Percentiles rank a stretch among this genome's conserved stretches.
Conservation (phyloP, 30 jellyfish, hydroid and myxozoan genomes). For the Mastigias papua region DNA sequence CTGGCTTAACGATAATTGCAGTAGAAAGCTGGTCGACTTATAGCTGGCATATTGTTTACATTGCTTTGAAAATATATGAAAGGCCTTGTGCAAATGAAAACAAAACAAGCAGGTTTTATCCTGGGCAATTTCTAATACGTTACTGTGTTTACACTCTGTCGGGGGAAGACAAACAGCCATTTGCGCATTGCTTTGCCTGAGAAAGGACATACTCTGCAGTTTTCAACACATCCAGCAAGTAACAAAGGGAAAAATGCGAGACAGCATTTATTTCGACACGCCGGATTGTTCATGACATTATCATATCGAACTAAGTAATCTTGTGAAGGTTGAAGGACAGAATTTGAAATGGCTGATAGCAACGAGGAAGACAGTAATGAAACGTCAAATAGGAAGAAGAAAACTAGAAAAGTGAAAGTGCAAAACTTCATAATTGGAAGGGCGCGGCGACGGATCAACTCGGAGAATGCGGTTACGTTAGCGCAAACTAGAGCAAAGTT, state of each 20-base stretch:
- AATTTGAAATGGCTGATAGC: slow-evolving; percentile 43
- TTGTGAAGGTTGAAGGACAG: neutral
- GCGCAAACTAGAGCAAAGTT: slow-evolving; percentile 22
- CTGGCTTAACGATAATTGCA: neutral
- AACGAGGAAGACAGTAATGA: neutral
- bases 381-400: slow-evolving; percentile 29
- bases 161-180: neutral
- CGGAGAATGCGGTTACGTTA: slow-evolving; percentile 27
- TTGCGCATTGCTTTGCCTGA: neutral
- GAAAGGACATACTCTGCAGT: neutral
- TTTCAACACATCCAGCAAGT: neutral
- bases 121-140: neutral
- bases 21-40: neutral
- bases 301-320: neutral
- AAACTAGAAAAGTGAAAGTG: slow-evolving; percentile 31
- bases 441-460: slow-evolving; percentile 46
- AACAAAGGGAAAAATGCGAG: neutral
- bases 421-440: slow-evolving; percentile 59
- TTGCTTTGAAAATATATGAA: neutral
- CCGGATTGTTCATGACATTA: neutral
- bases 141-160: neutral
- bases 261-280: neutral
- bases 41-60: neutral
- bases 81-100: neutral
- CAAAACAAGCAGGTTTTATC: neutral